Percentiles rank a stretch among this genome's conserved stretches.
Evolutionary conservation across 2,113 vertebrate species (phyloP).

Genomic region (Gobiocypris rarus): DNA sequence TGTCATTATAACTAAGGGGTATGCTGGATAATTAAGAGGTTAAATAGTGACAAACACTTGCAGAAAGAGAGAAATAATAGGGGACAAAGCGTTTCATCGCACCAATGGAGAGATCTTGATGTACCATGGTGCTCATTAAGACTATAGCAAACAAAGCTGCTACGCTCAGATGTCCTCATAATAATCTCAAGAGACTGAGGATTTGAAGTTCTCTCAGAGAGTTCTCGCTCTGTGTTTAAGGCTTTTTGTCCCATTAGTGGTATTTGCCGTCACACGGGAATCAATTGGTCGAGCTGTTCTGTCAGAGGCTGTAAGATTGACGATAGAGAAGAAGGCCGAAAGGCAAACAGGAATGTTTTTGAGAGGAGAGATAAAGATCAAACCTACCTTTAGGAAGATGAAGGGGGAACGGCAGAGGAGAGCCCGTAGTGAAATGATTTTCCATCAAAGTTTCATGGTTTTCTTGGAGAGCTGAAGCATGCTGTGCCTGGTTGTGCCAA

Average conservation of each 20-base stretch:
- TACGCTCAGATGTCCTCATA: not conserved
- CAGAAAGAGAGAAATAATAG: not conserved
- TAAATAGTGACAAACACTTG: not conserved
- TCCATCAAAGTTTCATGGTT: constrained; percentile 36
- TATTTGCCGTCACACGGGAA: constrained; percentile 26
- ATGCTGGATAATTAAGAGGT: constrained; percentile 1
- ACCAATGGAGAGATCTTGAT: constrained; percentile 27
- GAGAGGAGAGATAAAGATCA: constrained; percentile 45
- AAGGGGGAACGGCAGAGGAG: not conserved
- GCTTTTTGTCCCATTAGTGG: constrained; percentile 30
- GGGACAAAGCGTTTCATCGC: not conserved
- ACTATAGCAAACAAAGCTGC: constrained; percentile 15
- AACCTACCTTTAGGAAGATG: constrained; percentile 32
- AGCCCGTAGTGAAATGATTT: constrained; percentile 38
- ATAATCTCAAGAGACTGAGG: constrained; percentile 19
- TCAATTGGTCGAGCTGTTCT: constrained; percentile 43
- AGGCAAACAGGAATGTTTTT: constrained; percentile 33
- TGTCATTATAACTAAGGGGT: not conserved
- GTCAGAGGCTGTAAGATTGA: not conserved
- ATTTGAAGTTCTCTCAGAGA: not conserved
- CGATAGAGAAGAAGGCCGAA: not conserved
- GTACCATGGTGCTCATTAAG: constrained; percentile 30
- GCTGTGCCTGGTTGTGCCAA: not conserved
- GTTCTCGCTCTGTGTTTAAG: not conserved
- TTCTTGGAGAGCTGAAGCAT: constrained; percentile 13